Evolutionary conservation across 2,113 vertebrate genomes (phyloP), one percentile per base, ranked within the genome.

Genomic region (Lycaon pictus): DNA sequence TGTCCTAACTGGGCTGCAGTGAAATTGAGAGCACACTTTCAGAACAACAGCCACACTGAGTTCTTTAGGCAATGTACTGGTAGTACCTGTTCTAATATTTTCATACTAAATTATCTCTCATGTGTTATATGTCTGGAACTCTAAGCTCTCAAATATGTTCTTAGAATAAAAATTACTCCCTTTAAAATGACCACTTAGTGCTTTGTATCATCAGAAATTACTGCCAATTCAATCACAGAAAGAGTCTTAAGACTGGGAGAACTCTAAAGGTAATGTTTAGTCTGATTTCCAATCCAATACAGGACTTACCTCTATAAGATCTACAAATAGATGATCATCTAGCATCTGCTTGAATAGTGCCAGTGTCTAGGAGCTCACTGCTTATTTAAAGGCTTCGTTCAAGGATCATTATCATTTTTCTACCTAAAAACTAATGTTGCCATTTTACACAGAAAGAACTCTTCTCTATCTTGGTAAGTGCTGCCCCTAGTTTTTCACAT

Each of bases 151-250:
- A 91, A 86, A 23, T 35, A 72, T 77, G 22, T 91, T 95, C 60
- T 82, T 16, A 51, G 65, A 88, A 96, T 62, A 93, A 93, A 67
- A 92, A 79, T 69, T n/a, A 48, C 10, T 9, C 48, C 69, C 58
- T 92, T 96, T 27, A 84, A 88, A 97, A 94, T 85, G 13, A 95
- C n/a, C 55, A 95, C 3, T 88, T 43, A 89, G 22, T 79, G 74
- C n/a, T 84, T 19, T 89, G 37, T 67, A 65, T 9, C 65, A 29
- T 79, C 62, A 79, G 71, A 96, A 92, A 95, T 22, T 6, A 80
- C 58, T 77, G 16, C 58, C 60, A 95, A 63, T 72, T 79, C 56
- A 93, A 62, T 77, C 60, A 91, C 53, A 88, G 76, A 82, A 83
- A 76, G 19, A 67, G 13, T 43, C 60, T 62, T 11, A 93, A 95